Percentiles rank a stretch among this genome's conserved stretches.
Evolutionary conservation across 1,140 invertebrate species (phyloP).

Genomic region (Neodiprion fabricii): DNA sequence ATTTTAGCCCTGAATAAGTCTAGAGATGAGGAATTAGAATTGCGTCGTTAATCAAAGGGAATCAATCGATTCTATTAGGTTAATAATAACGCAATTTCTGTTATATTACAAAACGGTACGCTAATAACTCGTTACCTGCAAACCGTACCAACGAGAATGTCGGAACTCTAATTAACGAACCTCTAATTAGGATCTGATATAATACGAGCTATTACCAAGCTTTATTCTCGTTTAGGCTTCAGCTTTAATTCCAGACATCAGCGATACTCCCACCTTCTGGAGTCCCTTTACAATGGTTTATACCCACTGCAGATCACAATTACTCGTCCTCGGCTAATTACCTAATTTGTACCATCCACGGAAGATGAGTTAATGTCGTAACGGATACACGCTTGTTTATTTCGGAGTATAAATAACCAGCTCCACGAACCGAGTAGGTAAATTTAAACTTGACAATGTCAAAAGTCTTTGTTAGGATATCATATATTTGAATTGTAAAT

Average conservation of each 20-base stretch:
- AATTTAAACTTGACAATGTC: no score
- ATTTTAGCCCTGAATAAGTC: no score
- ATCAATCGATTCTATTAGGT: no score
- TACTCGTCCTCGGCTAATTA: not conserved
- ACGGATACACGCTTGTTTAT: no score
- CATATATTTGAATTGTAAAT: no score
- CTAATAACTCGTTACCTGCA: not conserved
- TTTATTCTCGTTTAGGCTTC: not conserved
- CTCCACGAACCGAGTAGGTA: no score
- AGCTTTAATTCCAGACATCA: not conserved
- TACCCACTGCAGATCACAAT: not conserved
- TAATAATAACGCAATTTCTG: no score
- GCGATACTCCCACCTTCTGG: not conserved
- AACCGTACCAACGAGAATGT: not conserved
- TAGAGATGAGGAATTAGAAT: no score
- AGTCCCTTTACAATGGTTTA: not conserved
- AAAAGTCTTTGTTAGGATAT: no score
- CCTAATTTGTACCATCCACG: not conserved
- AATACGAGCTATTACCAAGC: not conserved
- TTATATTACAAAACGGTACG: not conserved
- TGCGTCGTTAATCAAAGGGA: no score
- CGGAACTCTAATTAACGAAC: not conserved
- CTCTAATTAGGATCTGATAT: not conserved
- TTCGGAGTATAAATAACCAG: no score
- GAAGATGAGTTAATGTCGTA: not conserved